These are phyloP conservation scores for Neocrepidodera transversa DNA, from an alignment of 2,888 invertebrate genomes.

Conservation along the genomic window DNA sequence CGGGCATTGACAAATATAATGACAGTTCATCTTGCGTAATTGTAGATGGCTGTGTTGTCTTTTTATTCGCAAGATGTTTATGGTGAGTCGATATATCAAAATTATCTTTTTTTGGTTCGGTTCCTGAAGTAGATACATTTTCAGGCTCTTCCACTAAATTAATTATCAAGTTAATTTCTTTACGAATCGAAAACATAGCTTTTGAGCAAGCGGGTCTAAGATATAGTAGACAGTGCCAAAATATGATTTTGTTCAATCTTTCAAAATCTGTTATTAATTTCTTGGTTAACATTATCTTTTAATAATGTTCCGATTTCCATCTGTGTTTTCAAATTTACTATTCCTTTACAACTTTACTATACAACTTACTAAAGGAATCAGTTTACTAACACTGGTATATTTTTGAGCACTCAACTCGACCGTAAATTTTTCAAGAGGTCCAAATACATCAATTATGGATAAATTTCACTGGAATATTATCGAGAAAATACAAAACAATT, in stretches of 20 bases:
- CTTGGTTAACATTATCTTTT: too few relatives aligned
- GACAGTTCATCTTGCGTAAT: too few relatives aligned
- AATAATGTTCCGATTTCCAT: too few relatives aligned
- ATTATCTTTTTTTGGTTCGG: neutral
- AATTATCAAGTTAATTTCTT: neutral
- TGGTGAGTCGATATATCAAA: neutral
- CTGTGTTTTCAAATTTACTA: too few relatives aligned
- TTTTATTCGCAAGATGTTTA: neutral
- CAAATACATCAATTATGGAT: too few relatives aligned
- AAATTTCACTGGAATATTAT: too few relatives aligned
- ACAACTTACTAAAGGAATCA: neutral
- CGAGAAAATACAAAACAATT: too few relatives aligned
- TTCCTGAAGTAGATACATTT: too few relatives aligned
- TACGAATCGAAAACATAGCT: neutral
- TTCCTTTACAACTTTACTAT: neutral
- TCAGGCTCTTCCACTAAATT: neutral
- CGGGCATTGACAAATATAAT: too few relatives aligned
- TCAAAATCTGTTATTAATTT: too few relatives aligned
- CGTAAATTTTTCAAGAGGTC: neutral
- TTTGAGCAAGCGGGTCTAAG: neutral
- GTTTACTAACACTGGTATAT: neutral
- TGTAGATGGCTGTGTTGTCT: too few relatives aligned
- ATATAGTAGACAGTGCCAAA: neutral
- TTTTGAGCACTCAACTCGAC: constrained; percentile 2
- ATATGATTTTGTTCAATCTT: neutral